These are phyloP conservation scores for Poeciliopsis gracilis DNA, from an alignment of 2,797 vertebrate genomes.

Conservation along the genomic window DNA sequence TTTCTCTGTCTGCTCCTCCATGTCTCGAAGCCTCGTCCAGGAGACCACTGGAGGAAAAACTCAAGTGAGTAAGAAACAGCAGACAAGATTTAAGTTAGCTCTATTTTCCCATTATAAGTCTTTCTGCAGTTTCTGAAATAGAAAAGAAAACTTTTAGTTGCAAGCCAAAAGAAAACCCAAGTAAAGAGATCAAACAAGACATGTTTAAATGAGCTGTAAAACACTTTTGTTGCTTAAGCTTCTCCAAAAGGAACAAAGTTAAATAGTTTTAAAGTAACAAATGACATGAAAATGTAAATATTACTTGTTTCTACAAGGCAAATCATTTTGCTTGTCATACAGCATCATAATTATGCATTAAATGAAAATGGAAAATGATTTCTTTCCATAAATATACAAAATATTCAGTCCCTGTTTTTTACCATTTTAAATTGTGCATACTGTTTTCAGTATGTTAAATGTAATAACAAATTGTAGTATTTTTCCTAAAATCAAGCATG, in stretches of 20 bases:
- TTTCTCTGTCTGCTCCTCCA: constrained; percentile 92
- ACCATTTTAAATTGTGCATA: background rate
- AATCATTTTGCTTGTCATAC: background rate
- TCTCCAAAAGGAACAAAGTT: background rate
- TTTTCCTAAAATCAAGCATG: background rate
- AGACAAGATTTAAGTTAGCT: background rate
- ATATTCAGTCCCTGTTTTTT: background rate
- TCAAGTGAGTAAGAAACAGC: constrained; percentile 80
- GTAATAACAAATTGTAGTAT: background rate
- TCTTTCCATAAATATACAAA: background rate
- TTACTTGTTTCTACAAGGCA: background rate
- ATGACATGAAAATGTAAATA: background rate
- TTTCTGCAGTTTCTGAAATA: background rate
- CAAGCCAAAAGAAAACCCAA: background rate
- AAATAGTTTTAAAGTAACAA: background rate
- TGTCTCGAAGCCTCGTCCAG: constrained; percentile 95
- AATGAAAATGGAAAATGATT: background rate
- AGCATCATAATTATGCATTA: background rate
- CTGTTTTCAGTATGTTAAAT: background rate
- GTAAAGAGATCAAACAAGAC: background rate
- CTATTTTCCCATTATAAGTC: background rate
- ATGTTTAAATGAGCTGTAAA: background rate
- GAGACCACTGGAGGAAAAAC: constrained; percentile 94
- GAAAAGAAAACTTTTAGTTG: background rate
- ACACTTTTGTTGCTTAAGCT: background rate